Percentiles rank a stretch among this genome's conserved stretches.
These are phyloP conservation scores for Cheilosia variabilis DNA, from an alignment of 2,888 invertebrate genomes.

Conservation along the genomic window DNA sequence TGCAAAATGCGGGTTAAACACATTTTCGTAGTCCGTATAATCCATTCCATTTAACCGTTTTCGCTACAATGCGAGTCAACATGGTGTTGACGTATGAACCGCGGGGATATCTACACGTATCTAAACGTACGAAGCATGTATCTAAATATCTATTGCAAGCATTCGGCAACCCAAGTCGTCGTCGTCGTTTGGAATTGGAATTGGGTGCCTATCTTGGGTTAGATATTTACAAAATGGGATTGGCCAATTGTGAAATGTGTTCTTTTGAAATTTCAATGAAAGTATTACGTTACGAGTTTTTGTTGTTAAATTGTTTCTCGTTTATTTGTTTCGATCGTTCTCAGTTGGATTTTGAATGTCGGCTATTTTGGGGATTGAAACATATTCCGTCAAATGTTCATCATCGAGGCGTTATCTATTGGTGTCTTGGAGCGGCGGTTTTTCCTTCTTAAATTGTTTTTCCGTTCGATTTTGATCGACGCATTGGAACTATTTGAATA, in stretches of 20 bases:
- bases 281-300: slow-evolving; percentile 69
- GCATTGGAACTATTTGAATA: slow-evolving; percentile 43
- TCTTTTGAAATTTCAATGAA: slow-evolving; percentile 75
- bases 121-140: slow-evolving; percentile 49
- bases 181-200: slow-evolving; percentile 67
- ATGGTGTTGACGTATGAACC: slow-evolving; percentile 57
- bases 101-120: slow-evolving; percentile 57
- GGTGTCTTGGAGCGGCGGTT: background rate
- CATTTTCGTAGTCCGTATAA: slow-evolving; percentile 60
- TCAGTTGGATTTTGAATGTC: slow-evolving; percentile 54
- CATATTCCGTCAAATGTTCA: slow-evolving; percentile 43
- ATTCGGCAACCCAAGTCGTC: slow-evolving; percentile 45
- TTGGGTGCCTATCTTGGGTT: slow-evolving; percentile 66
- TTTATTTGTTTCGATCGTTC: slow-evolving; percentile 1
- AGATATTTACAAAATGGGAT: slow-evolving; percentile 75
- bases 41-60: slow-evolving; percentile 67
- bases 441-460: slow-evolving; percentile 30
- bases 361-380: slow-evolving; percentile 47
- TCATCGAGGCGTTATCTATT: slow-evolving; percentile 24
- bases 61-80: slow-evolving; percentile 48
- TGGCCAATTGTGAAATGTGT: slow-evolving; percentile 74
- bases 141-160: slow-evolving; percentile 64
- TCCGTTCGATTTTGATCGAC: slow-evolving; percentile 57
- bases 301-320: slow-evolving; percentile 33
- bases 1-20: slow-evolving; percentile 66